Evolutionary conservation across 2,888 invertebrate species (phyloP), one percentile per base, ranked within the genome.

Genomic region (Odontothrips loti): DNA sequence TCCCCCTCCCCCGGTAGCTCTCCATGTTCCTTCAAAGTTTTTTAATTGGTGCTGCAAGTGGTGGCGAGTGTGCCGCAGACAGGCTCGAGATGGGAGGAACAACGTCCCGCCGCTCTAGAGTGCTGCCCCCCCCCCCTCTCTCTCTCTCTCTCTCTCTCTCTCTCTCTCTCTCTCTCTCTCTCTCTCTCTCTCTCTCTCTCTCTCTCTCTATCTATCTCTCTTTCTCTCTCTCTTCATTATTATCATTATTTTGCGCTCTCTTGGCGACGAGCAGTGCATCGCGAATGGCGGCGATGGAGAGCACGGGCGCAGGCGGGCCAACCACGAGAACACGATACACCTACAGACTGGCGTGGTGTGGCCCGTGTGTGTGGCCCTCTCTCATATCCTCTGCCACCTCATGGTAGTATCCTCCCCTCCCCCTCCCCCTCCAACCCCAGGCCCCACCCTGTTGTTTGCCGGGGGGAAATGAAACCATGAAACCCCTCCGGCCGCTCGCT

Each of bases 11-110:
- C 23, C 27, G n/a, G n/a, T n/a, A n/a, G n/a, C n/a, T 12, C 27
- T 75, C 27, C 68, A 23, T 10, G 11, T 75, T 27, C 23, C 23
- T 27, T 8, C 27, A 23, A 75, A 75, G 68, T 75, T 75, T 75
- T 43, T 75, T 75, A 75, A 75, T 75, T 75, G 68, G 68, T 75
- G 27, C 68, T 75, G 23, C 23, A 27, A 75, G 23, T 75, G 68
- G 58, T 58, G 3, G 34, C 58, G 58, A 58, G 58, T 58, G 68
- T 75, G 68, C 23, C 27, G 12, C 68, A 27, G 68, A 75, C 68
- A 75, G 27, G 68, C 68, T 27, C 34, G 68, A 27, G 9, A 27
- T 23, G 68, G 27, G 68, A 27, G 12, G 68, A 27, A 20, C 58
- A 15, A 43, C 34, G 3, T 6, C 34, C 34, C 34, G 6, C 34